Base-by-base conservation (phyloP, 2,888 invertebrate genomes). In the Agrypnus murinus region DNA sequence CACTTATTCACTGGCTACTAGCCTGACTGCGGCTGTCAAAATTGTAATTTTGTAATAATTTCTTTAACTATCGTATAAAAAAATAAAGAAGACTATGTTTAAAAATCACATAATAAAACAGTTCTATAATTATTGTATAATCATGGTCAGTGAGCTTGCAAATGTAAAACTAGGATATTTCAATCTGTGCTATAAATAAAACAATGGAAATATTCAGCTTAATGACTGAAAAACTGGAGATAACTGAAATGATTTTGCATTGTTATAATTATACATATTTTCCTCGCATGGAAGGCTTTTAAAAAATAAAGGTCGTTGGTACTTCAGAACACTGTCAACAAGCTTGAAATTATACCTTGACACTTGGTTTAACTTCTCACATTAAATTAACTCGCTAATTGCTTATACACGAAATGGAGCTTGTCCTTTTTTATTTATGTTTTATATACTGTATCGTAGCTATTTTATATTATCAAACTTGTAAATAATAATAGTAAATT, bases 351-450 rank as follows among this genome's bases (percentile, higher is more conserved):
- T 55, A 55, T 19, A 17, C 17, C 55, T 36, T 38, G 55, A 55
- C 55, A 55, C 55, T 55, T 55, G 36, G 55, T 36, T 55, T 50
- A 50, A 50, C 36, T 55, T 55, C 55, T 34, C 55, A 38, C 55
- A 55, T 55, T 55, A 55, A 55, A 55, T 55, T 55, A 55, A 17
- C 55, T 0, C 8, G 55, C 36, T 55, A 55, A 55, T 34, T 55
- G 55, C 55, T 55, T 12, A 36, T 36, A 55, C 36, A 19, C 38
- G 14, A 55, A 36, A 55, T 55, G 36, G 36, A 55, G 36, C 15
- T 55, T 38, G 36, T 38, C 2, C 2, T n/a, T 25, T n/a, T 25
- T 46, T 15, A 1, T 48, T 48, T 31, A 25, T 43, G 14, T 8
- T 40, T 3, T 7, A 12, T 40, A 46, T 14, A 8, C 9, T 45